Evolutionary conservation across 2,888 invertebrate genomes (phyloP), one percentile per base, ranked within the genome.

Genomic region (Tyria jacobaeae): DNA sequence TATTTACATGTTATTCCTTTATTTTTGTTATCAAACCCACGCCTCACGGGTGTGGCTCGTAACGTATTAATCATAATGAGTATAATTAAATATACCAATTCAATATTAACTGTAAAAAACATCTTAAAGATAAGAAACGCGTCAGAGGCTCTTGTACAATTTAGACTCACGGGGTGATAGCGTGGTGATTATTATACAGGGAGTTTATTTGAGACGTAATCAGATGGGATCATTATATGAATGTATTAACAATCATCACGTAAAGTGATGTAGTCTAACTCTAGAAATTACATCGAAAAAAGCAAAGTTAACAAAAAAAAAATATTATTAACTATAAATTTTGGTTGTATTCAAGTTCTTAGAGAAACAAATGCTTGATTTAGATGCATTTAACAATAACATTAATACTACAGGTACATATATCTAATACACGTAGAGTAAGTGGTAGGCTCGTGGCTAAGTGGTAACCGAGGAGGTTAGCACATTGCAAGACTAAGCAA

Each of bases 101-200:
- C 64, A 64, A 64, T 73, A 70, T 37, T 39, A 37, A 68, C 62
- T 63, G 67, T 70, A 51, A 64, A 72, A 75, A 73, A 74, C 63
- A 75, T 63, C 44, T 34, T 34, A 39, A 56, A 66, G 83, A 82
- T 78, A 73, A 60, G 58, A 66, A 64, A 67, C 68, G 72, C 78
- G 81, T 80, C 80, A 82, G 67, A 56, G 65, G 12, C 68, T 57
- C 64, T 66, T 68, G 64, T 57, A 63, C 66, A 63, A 64, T 68
- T 71, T 69, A 62, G 70, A 73, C 81, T 81, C 86, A 85, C 86
- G 85, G 80, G 57, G 66, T 58, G 65, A 57, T 62, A 49, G 80
- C 88, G 87, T 88, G 88, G 82, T 72, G 65, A 55, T 70, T 77
- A 55, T 70, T 77, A 78, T 82, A 86, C 70, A 81, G 81, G 68